phyloP scores from a whole-genome alignment of 2,797 vertebrate genomes.

The Apogon talboti region DNA sequence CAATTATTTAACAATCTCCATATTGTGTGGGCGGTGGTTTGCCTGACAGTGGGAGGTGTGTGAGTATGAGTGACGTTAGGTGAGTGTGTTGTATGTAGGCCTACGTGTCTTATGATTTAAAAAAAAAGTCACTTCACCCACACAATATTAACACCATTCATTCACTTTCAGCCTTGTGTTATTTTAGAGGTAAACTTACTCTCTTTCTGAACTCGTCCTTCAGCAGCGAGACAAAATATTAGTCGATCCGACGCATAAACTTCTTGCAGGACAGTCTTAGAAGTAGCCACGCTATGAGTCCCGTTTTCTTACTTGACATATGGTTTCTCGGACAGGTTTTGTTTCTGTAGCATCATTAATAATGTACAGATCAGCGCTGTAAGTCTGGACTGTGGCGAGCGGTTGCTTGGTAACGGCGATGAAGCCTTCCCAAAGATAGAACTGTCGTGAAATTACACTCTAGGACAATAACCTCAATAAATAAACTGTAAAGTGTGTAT shows the following conservation, averaged over 20 bases:
- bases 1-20: constrained; percentile 62
- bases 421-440: not conserved
- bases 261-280: constrained; percentile 17
- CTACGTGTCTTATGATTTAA: not conserved
- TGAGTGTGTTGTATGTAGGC: not conserved
- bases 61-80: constrained; percentile 8
- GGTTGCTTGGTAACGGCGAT: constrained; percentile 69
- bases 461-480: not conserved
- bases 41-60: constrained; percentile 6
- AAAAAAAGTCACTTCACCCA: not conserved
- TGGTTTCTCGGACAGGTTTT: constrained; percentile 54
- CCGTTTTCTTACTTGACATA: constrained; percentile 46
- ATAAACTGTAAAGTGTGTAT: not conserved
- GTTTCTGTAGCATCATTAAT: constrained; percentile 77
- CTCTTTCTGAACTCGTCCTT: constrained; percentile 21
- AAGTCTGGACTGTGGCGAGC: constrained; percentile 61
- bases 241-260: constrained; percentile 18
- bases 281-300: constrained; percentile 3
- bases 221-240: not conserved
- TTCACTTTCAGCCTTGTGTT: not conserved
- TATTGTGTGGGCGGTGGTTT: constrained; percentile 41
- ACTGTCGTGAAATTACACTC: not conserved
- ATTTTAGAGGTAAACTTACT: constrained; percentile 44
- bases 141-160: too few relatives aligned
- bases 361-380: constrained; percentile 63